Evolutionary conservation across 2,113 vertebrate species (phyloP).

Genomic region (Vicugna pacos): DNA sequence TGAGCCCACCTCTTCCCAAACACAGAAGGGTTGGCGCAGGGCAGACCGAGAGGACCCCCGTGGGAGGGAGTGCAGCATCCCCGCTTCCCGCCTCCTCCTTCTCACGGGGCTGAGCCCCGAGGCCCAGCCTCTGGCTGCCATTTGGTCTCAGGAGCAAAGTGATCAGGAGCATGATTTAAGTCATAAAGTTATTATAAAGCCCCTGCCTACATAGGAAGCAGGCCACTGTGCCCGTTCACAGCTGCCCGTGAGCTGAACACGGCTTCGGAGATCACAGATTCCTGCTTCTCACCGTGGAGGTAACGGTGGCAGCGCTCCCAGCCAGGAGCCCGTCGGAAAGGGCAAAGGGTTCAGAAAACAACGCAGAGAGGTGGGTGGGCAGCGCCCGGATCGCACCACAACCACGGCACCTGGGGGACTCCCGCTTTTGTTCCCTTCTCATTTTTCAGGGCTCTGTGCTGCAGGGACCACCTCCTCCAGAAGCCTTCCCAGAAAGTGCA

Average conservation of each 20-base stretch:
- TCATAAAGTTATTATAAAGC: neutral
- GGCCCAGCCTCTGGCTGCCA: neutral
- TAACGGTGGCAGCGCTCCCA: neutral
- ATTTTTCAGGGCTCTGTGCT: neutral
- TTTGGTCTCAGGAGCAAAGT: neutral
- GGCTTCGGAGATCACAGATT: neutral
- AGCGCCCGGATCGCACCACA: too few relatives aligned
- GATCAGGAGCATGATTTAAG: neutral
- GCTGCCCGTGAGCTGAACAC: neutral
- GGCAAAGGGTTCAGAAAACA: neutral
- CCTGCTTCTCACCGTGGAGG: neutral
- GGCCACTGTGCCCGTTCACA: neutral
- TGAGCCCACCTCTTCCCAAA: neutral
- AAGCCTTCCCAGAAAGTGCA: neutral
- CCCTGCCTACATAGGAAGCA: neutral
- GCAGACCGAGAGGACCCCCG: neutral
- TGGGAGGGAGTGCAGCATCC: neutral
- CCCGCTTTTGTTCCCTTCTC: neutral
- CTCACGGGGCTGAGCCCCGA: neutral
- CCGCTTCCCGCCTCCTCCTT: neutral
- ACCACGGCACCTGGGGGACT: fast-evolving
- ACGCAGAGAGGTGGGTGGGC: neutral
- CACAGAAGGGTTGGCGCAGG: neutral
- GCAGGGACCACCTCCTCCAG: neutral
- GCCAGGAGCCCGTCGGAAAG: neutral